Percentiles rank a stretch among this genome's conserved stretches.
phyloP scores from a whole-genome alignment of 2,888 invertebrate genomes.

The Slavum lentiscoides region DNA sequence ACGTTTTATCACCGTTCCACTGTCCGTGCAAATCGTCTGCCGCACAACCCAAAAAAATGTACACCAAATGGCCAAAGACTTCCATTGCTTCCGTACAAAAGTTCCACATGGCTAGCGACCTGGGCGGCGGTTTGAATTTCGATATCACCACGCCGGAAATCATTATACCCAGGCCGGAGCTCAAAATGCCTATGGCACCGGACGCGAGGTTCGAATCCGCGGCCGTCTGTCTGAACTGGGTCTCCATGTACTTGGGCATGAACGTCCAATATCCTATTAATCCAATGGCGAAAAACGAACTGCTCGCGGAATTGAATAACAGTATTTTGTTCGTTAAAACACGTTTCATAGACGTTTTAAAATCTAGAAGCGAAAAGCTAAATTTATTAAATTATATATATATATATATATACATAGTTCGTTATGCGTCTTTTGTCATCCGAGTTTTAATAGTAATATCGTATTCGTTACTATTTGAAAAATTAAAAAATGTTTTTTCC shows the following conservation, averaged over 20 bases:
- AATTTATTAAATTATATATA: no score
- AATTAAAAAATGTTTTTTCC: no score
- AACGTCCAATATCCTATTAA: constrained; percentile 62
- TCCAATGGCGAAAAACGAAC: constrained; percentile 61
- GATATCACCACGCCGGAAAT: constrained; percentile 58
- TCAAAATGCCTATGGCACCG: constrained; percentile 60
- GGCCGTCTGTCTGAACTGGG: constrained; percentile 63
- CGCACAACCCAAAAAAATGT: constrained; percentile 59
- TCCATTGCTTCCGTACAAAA: constrained; percentile 58
- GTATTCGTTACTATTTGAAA: no score
- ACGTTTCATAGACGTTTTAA: constrained; percentile 58
- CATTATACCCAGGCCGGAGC: constrained; percentile 58
- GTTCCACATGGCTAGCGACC: constrained; percentile 58
- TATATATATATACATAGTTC: no score
- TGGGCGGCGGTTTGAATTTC: constrained; percentile 58
- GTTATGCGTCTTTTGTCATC: no score
- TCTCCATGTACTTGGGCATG: constrained; percentile 65
- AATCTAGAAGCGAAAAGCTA: constrained; percentile 56
- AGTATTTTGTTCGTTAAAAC: constrained; percentile 61
- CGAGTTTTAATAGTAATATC: no score
- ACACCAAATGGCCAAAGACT: constrained; percentile 57
- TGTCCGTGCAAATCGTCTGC: constrained; percentile 56
- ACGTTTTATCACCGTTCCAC: constrained; percentile 54
- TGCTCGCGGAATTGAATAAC: constrained; percentile 61
- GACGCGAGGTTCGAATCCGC: constrained; percentile 62